Conservation (phyloP, 2,113 vertebrate genomes). For the Emydura subglobosa region DNA sequence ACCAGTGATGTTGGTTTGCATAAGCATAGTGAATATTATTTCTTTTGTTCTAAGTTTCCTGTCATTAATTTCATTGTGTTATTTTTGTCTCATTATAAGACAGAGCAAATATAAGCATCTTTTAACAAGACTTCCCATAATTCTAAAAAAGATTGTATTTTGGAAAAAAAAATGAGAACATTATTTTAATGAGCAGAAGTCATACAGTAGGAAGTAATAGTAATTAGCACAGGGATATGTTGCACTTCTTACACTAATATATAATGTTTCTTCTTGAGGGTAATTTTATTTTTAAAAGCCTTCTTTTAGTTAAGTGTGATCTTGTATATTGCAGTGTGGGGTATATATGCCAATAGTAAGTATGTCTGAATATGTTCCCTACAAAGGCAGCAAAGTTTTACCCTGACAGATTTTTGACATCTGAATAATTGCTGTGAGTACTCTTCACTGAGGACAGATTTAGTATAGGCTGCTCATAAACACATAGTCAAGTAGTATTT, state of each 20-base stretch:
- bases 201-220: not conserved
- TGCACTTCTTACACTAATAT: not conserved
- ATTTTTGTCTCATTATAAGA: not conserved
- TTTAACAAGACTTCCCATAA: conserved; percentile 9
- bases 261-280: not conserved
- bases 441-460: conserved; percentile 44
- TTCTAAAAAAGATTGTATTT: not conserved
- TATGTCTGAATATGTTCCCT: not conserved
- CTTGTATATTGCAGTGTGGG: not conserved
- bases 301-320: not conserved
- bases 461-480: conserved; percentile 53
- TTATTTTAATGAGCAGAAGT: not conserved
- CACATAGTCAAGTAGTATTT: conserved; percentile 25
- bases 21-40: not conserved
- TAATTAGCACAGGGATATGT: not conserved
- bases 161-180: not conserved
- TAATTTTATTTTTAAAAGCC: not conserved
- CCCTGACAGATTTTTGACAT: not conserved
- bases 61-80: not conserved
- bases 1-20: not conserved
- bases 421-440: conserved; percentile 58
- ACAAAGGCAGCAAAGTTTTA: conserved; percentile 41
- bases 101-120: not conserved
- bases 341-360: not conserved
- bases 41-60: not conserved